A percentile compares a stretch with the other conserved stretches of the same genome.
Evolutionary conservation across 2,113 vertebrate genomes (phyloP).

Genomic region (Pygoscelis adeliae): DNA sequence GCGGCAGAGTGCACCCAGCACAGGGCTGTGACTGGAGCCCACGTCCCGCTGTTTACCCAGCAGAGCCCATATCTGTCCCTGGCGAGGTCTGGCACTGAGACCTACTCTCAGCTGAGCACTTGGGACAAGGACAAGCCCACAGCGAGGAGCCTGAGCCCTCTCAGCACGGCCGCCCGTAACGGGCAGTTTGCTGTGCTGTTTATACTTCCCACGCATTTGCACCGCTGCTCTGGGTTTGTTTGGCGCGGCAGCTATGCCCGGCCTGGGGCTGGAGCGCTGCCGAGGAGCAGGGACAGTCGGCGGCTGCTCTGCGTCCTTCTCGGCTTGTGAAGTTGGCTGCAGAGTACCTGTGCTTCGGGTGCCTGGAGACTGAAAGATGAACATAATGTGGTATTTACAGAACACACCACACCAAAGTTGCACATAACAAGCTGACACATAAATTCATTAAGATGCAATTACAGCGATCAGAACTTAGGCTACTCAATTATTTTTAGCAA

Average conservation of each 20-base stretch:
- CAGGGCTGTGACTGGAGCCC: not conserved
- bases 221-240: not conserved
- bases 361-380: not conserved
- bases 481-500: conserved; percentile 51
- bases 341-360: not conserved
- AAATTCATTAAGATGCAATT: conserved; percentile 54
- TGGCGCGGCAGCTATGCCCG: accelerated
- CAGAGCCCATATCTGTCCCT: not conserved
- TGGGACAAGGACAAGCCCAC: not conserved
- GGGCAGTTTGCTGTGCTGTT: not conserved
- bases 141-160: not conserved
- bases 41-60: not conserved
- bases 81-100: not conserved
- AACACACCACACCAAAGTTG: not conserved
- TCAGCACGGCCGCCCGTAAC: not conserved
- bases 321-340: not conserved
- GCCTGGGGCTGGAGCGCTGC: not conserved
- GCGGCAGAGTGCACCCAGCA: not conserved
- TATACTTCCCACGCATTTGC: not conserved
- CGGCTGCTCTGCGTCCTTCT: not conserved
- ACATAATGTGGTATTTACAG: conserved; percentile 27
- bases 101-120: not conserved
- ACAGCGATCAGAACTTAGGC: conserved; percentile 13
- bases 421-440: conserved; percentile 1
- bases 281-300: not conserved